Percentiles rank a stretch among this genome's conserved stretches.
These are phyloP conservation scores for Sogatella furcifera DNA, from an alignment of 1,140 invertebrate species.

Conservation along the genomic window DNA sequence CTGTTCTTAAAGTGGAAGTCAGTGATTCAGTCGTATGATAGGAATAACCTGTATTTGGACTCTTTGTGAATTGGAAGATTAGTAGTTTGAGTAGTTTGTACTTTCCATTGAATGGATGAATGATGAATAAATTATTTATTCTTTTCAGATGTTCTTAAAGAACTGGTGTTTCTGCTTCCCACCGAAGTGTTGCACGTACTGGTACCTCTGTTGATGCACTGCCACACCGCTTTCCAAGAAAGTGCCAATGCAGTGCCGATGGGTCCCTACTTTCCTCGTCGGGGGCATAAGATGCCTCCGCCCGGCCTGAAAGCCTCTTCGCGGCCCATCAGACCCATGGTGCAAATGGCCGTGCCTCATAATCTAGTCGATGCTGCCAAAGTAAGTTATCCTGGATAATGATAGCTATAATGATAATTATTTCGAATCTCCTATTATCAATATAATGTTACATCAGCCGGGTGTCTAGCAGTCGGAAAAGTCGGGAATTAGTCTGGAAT, in stretches of 20 bases:
- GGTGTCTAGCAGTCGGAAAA: no score
- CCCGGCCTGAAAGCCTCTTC: constrained; percentile 29
- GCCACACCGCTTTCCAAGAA: constrained; percentile 70
- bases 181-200: constrained; percentile 68
- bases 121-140: no score
- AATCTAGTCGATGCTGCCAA: constrained; percentile 58
- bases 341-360: constrained; percentile 77
- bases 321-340: constrained; percentile 66
- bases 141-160: constrained; percentile 65
- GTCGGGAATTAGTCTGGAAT: no score
- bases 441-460: no score
- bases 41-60: no score
- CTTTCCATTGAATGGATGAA: no score
- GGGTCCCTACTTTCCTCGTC: constrained; percentile 61
- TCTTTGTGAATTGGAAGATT: no score
- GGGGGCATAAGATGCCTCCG: constrained; percentile 35
- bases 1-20: no score
- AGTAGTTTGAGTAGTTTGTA: no score
- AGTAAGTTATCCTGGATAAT: constrained; percentile 34
- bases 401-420: no score
- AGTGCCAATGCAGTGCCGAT: constrained; percentile 51
- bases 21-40: no score
- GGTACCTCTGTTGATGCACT: constrained; percentile 72
- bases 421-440: no score
- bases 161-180: constrained; percentile 72